Evolutionary conservation across 2,888 invertebrate species (phyloP), one percentile per base, ranked within the genome.

Genomic region (Lepetodrilus schrolli): DNA sequence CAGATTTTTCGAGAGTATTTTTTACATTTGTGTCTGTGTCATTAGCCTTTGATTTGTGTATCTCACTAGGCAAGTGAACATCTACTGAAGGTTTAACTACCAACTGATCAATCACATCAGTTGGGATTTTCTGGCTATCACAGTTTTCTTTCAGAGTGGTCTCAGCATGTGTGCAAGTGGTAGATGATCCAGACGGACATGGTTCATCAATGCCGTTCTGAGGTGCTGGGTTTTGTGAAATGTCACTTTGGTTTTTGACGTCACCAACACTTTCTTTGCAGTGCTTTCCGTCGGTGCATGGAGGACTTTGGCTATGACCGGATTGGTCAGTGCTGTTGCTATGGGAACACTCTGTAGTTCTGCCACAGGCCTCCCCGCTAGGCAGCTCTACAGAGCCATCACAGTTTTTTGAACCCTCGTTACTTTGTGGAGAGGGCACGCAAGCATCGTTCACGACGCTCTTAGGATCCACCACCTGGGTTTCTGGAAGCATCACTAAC

Each of bases 401-500:
- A 80, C 48, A 82, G 84, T 84, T 86, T 85, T 86, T 85, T 84
- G 83, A 79, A 80, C 80, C 78, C 75, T 83, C 82, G 58, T 75
- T 73, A 73, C 74, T 76, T 69, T 82, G 79, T 26, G 81, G 79
- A 48, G 82, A 83, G 4, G 82, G 75, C 37, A 84, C 74, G 75
- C 83, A 86, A 17, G 84, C 83, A 76, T 89, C 88, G 79, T 84
- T 87, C 13, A 89, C 88, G 70, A 89, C 87, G 84, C 88, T 89
- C 78, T 89, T 89, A 1, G 89, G 89, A 75, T 89, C 88, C 30
- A 88, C 80, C 49, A 88, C 88, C 68, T 84, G 84, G 17, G 77
- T 81, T 73, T 88, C 87, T 34, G 88, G 87, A 36, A 87, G 79
- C 85, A 86, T 84, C 49, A 86, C 86, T 7, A 88, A 78, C 75